Conservation (phyloP, 2,888 invertebrate genomes). For the Himalopsyche kuldschensis region DNA sequence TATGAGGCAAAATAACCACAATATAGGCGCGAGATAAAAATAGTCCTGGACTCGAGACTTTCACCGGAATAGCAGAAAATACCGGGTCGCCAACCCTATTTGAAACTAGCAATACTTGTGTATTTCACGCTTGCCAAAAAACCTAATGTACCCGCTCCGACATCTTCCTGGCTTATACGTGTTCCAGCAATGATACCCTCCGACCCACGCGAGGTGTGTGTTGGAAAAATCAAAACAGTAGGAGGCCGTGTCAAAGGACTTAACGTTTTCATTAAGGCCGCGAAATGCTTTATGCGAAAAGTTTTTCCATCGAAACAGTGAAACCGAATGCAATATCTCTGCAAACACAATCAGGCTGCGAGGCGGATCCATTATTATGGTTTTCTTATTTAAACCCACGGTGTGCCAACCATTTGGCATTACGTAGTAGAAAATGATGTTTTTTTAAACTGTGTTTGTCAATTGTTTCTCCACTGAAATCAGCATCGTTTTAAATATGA, state of each 20-base stretch:
- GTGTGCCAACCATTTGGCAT: not conserved
- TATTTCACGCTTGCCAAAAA: too few species aligned
- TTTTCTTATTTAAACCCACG: not conserved
- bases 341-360: constrained; percentile 1
- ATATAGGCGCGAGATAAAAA: too few species aligned
- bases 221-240: not conserved
- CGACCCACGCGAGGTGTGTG: not conserved
- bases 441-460: not conserved
- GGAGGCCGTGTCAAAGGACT: not conserved
- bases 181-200: not conserved
- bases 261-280: constrained; percentile 9
- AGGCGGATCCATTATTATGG: not conserved
- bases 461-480: too few species aligned
- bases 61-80: too few species aligned
- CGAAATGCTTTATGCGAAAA: constrained; percentile 8
- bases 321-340: constrained; percentile 16
- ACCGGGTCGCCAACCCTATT: too few species aligned
- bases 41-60: too few species aligned
- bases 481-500: too few species aligned
- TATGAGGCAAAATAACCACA: too few species aligned
- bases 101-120: too few species aligned
- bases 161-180: too few species aligned
- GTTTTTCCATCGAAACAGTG: not conserved
- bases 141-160: too few species aligned
- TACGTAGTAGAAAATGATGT: not conserved